Evolutionary conservation across 2,797 vertebrate species (phyloP).

Genomic region (Chloroceryle inda): DNA sequence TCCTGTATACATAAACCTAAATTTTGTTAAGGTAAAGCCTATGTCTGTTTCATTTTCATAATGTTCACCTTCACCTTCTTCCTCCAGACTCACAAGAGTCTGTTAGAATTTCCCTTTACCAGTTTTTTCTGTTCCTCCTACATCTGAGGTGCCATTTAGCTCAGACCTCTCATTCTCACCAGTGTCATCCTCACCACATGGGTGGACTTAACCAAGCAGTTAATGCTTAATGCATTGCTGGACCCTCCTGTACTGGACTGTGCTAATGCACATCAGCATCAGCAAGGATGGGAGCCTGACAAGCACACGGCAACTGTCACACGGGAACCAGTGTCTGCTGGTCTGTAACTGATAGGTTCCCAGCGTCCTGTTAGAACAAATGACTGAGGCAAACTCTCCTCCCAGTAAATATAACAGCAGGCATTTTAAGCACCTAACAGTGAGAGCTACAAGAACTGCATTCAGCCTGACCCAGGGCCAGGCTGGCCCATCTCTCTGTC

Average conservation of each 20-base stretch:
- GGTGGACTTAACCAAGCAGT: background rate
- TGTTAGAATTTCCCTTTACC: background rate
- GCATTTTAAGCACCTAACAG: background rate
- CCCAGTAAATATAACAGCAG: background rate
- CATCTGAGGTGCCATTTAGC: background rate
- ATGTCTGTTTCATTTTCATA: background rate
- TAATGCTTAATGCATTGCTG: background rate
- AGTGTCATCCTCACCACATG: background rate
- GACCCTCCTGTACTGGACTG: background rate
- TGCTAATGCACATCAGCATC: background rate
- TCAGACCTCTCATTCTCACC: background rate
- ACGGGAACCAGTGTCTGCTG: background rate
- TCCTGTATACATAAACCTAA: background rate
- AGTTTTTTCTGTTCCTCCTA: background rate
- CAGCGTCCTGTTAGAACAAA: background rate
- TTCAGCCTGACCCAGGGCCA: background rate
- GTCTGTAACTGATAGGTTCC: background rate
- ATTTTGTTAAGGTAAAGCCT: conserved; percentile 27
- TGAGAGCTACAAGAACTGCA: background rate
- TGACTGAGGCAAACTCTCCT: background rate
- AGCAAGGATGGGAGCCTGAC: background rate
- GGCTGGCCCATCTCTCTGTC: background rate
- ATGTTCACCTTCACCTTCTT: background rate
- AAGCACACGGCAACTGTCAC: background rate
- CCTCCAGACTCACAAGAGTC: background rate